Conservation (phyloP, 1,140 invertebrate species). For the Drosophila ercepeae region DNA sequence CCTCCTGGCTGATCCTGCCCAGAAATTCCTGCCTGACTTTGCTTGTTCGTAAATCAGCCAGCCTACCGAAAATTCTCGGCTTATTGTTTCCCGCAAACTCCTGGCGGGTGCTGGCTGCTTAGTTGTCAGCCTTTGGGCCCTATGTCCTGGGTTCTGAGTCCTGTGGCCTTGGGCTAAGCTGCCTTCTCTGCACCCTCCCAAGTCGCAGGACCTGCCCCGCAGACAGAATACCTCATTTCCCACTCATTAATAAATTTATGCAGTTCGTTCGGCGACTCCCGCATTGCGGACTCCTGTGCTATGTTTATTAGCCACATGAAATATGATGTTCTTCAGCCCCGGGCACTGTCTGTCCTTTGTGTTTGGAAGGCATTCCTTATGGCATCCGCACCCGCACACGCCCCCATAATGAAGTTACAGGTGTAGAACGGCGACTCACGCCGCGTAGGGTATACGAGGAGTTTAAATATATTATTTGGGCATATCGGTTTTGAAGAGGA, state of each 20-base stretch:
- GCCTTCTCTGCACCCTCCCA: neutral
- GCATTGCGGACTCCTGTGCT: conserved; percentile 44
- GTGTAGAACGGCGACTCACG: conserved; percentile 33
- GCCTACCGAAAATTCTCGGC: conserved; percentile 39
- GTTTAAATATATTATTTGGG: neutral
- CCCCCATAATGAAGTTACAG: conserved; percentile 74
- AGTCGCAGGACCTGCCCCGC: conserved; percentile 7
- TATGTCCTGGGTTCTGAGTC: neutral
- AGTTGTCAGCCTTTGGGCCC: conserved; percentile 29
- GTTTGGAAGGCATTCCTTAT: conserved; percentile 67
- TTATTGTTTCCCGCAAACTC: conserved; percentile 52
- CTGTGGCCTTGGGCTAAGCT: conserved; percentile 57
- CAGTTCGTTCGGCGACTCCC: conserved; percentile 32
- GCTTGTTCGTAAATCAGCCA: conserved; percentile 65
- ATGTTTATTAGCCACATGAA: conserved; percentile 78
- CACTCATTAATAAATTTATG: conserved; percentile 82
- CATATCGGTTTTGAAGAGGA: neutral
- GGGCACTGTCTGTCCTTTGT: conserved; percentile 52
- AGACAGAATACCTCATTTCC: conserved; percentile 72
- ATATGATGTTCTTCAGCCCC: conserved; percentile 61
- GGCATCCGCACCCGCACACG: conserved; percentile 28
- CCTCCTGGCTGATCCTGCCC: conserved; percentile 42
- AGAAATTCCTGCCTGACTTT: conserved; percentile 16
- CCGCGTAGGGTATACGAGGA: conserved; percentile 4
- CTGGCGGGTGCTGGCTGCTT: conserved; percentile 30